A percentile compares a stretch with the other conserved stretches of the same genome.
Evolutionary conservation across 2,888 invertebrate genomes (phyloP).

Genomic region (Plagodis pulveraria): DNA sequence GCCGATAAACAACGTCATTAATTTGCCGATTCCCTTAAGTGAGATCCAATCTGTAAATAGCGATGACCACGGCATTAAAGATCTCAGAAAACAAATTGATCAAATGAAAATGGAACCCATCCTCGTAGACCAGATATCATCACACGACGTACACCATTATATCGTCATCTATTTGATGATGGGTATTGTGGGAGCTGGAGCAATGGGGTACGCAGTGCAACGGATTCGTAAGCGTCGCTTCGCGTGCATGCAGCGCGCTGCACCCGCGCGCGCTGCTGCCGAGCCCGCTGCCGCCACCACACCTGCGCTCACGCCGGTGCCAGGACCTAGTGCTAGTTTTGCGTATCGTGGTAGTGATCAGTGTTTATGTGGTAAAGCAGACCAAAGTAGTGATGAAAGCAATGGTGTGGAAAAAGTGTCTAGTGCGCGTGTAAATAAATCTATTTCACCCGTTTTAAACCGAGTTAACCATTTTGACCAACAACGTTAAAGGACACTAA

Average conservation of each 20-base stretch:
- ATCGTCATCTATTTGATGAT: not conserved
- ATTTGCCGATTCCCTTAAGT: not conserved
- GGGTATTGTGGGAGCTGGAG: not conserved
- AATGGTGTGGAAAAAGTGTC: no score
- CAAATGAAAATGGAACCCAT: not conserved
- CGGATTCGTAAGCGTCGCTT: not conserved
- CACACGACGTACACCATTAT: not conserved
- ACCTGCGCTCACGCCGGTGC: not conserved
- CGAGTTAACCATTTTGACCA: no score
- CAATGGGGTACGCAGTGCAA: not conserved
- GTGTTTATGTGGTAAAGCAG: no score
- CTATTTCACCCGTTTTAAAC: no score
- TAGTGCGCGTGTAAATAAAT: no score
- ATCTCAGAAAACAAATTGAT: not conserved
- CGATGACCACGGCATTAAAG: not conserved
- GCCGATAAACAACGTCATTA: not conserved
- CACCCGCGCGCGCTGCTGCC: not conserved
- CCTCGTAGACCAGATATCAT: not conserved
- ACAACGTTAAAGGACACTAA: no score
- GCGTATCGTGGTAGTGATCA: no score
- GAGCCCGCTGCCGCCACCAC: not conserved
- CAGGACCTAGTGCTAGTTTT: not conserved
- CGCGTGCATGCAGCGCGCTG: not conserved
- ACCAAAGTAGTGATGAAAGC: no score
- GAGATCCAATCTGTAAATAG: not conserved